Base-by-base conservation (phyloP, 2,888 invertebrate genomes). In the Patella pellucida region DNA sequence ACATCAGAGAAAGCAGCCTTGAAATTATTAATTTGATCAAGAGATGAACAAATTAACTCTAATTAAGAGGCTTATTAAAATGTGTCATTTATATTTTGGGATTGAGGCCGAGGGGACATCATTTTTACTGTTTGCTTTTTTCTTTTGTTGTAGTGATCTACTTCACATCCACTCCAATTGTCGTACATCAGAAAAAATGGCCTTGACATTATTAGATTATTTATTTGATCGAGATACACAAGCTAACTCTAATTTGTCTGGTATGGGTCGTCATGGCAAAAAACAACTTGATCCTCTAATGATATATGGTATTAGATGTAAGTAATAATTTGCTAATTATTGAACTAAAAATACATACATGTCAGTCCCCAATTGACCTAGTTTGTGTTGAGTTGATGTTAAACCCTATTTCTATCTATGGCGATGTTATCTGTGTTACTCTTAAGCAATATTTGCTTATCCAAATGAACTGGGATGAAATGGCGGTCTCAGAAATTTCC, bases 1-100 rank as follows among this genome's bases (percentile, higher is more conserved):
- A 92, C 92, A 16, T 90, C 92, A 41, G 92, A 92, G 82, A 93
- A 92, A 86, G 92, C 92, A 92, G 92, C 92, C 2, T 85, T 92
- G 9, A 92, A 92, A 2, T 85, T 93, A 62, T 85, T 93, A 51
- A 76, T 93, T 93, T 88, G 91, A 92, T 54, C 85, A 41, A 41
- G 92, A 56, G 92, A 92, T 79, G 92, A 91, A 11, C 91, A 92
- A 80, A 92, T 92, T 14, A 86, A 89, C 31, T 92, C 92, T 5
- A 93, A 93, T 83, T 88, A 41, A 41, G 7, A 41, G 9, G 41
- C 41, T 41, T 23, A 14, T 50, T 16, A 41, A 41, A 0, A 41
- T 41, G 41, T 41, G 9, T 41, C 41, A 7, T 41, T 9, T 41
- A 41, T 41, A 9, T 41, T 41, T 12, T 31, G 52, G 16, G 31